Conservation (phyloP, 2,113 vertebrate species). For the Corythoichthys intestinalis region DNA sequence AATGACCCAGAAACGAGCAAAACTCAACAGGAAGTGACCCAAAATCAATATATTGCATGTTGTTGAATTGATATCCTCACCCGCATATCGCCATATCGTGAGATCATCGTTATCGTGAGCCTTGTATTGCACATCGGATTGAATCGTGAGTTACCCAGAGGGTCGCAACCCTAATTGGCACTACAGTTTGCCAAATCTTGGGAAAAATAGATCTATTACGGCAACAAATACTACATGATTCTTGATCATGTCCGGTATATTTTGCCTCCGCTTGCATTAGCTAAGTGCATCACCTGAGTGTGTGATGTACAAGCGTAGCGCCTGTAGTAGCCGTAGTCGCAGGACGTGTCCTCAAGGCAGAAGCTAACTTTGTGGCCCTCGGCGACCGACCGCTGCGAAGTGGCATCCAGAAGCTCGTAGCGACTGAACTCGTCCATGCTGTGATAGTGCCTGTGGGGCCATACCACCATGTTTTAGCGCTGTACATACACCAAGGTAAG, state of each 20-base stretch:
- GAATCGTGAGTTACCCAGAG: too few species aligned
- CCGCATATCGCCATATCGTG: too few species aligned
- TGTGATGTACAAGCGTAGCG: conserved; percentile 91
- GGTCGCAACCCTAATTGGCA: too few species aligned
- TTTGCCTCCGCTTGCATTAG: neutral
- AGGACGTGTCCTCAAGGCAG: conserved; percentile 95
- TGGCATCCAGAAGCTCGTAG: conserved; percentile 89
- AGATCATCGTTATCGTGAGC: too few species aligned
- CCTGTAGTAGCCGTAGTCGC: conserved; percentile 93
- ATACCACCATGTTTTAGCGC: conserved; percentile 6
- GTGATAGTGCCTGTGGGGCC: conserved; percentile 85
- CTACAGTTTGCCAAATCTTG: too few species aligned
- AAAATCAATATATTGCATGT: too few species aligned
- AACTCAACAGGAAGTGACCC: too few species aligned
- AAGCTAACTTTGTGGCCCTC: conserved; percentile 99
- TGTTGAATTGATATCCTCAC: too few species aligned
- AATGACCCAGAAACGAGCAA: too few species aligned
- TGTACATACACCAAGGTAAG: neutral
- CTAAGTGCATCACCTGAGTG: conserved; percentile 77
- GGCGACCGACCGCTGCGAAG: conserved; percentile 83
- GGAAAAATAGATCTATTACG: too few species aligned
- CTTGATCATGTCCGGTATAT: neutral
- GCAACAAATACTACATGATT: neutral
- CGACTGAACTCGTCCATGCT: conserved; percentile 99
- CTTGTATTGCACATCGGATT: too few species aligned